Conservation (phyloP, 1,140 invertebrate genomes). For the Idris sp. region DNA sequence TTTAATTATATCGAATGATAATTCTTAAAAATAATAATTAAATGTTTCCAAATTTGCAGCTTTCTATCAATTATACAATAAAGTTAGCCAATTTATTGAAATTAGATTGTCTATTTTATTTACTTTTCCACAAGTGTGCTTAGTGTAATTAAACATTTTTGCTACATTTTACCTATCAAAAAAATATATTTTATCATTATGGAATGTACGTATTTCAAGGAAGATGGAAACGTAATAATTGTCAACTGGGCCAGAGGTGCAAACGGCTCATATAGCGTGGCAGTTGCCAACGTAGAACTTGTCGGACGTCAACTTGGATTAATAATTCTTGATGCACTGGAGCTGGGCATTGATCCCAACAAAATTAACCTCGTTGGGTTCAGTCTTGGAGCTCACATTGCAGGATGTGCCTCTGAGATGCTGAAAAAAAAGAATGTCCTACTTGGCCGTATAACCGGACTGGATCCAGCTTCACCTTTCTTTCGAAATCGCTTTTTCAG, state of each 20-base stretch:
- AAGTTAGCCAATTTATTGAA: too few relatives aligned
- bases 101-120: too few relatives aligned
- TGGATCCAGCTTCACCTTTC: conserved; percentile 85
- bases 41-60: too few relatives aligned
- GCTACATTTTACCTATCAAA: too few relatives aligned
- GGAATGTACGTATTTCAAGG: too few relatives aligned
- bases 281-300: conserved; percentile 82
- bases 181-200: too few relatives aligned
- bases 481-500: conserved; percentile 80
- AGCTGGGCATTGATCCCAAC: conserved; percentile 73
- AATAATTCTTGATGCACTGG: conserved; percentile 75
- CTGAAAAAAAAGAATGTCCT: conserved; percentile 79
- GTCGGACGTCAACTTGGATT: conserved; percentile 82
- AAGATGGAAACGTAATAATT: conserved; percentile 77
- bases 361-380: conserved; percentile 86
- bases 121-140: too few relatives aligned
- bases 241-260: conserved; percentile 79
- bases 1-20: too few relatives aligned
- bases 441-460: conserved; percentile 85
- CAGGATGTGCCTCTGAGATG: conserved; percentile 84
- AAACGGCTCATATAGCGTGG: conserved; percentile 79
- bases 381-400: conserved; percentile 87
- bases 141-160: too few relatives aligned
- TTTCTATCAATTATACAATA: too few relatives aligned
- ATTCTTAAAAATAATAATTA: too few relatives aligned